These are phyloP conservation scores for Serilophus lunatus DNA, from an alignment of 2,113 vertebrate species.

Conservation along the genomic window DNA sequence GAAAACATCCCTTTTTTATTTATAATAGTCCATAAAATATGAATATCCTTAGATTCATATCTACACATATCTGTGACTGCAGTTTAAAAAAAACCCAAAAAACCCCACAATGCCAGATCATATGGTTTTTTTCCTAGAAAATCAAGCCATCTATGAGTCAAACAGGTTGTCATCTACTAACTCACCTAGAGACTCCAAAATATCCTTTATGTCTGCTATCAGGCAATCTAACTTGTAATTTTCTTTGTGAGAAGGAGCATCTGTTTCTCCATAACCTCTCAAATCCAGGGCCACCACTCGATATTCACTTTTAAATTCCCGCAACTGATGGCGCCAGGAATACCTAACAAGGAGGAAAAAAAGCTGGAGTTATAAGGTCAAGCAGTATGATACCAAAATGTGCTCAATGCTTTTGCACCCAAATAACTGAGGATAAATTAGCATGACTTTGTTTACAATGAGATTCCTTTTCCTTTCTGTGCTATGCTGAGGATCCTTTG, in stretches of 20 bases:
- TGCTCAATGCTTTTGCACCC: neutral
- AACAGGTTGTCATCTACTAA: neutral
- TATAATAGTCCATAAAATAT: neutral
- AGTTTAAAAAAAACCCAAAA: neutral
- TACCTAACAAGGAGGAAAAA: constrained; percentile 78
- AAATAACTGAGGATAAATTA: neutral
- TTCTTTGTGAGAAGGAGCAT: constrained; percentile 84
- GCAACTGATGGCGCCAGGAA: constrained; percentile 95
- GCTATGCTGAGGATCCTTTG: neutral
- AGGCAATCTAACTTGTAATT: constrained; percentile 89
- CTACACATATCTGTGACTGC: neutral
- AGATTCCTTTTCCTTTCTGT: neutral
- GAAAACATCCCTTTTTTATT: neutral
- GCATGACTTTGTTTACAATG: neutral
- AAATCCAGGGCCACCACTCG: constrained; percentile 95
- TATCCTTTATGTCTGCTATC: constrained; percentile 93
- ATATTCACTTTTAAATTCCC: constrained; percentile 97
- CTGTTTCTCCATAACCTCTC: constrained; percentile 94
- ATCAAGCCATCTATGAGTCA: neutral
- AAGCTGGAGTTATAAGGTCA: constrained; percentile 18
- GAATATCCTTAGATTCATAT: neutral
- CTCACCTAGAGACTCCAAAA: constrained; percentile 94
- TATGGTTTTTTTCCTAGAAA: neutral
- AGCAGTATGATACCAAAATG: neutral
- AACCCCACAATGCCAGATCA: neutral